phyloP scores from a whole-genome alignment of 2,113 vertebrate genomes.

The Puffinus mauretanicus region DNA sequence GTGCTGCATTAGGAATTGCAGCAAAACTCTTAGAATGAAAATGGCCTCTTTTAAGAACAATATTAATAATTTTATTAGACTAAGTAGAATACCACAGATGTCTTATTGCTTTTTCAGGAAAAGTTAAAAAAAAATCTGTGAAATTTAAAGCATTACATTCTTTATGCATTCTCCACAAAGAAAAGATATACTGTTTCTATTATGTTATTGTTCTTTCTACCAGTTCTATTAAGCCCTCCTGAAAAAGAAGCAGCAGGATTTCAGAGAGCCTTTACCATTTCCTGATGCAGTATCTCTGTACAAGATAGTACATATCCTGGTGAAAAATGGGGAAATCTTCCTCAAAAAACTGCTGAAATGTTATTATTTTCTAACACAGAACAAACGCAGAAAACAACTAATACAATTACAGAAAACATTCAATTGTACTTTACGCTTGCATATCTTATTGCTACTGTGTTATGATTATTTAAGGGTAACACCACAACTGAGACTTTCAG shows the following conservation, averaged over 20 bases:
- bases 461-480: not conserved
- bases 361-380: not conserved
- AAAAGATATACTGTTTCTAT: not conserved
- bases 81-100: not conserved
- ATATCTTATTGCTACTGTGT: not conserved
- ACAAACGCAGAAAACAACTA: not conserved
- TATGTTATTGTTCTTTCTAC: not conserved
- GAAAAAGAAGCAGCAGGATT: not conserved
- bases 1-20: not conserved
- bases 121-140: not conserved
- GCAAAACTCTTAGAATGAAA: not conserved
- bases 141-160: not conserved
- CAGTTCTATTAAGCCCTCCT: not conserved
- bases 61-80: not conserved
- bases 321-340: not conserved
- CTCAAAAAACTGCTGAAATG: not conserved
- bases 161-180: not conserved
- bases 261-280: not conserved
- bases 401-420: accelerated
- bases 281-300: not conserved
- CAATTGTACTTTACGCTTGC: not conserved
- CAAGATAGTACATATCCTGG: not conserved
- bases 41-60: not conserved
- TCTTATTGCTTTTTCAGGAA: not conserved
- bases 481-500: not conserved